A percentile compares a stretch with the other conserved stretches of the same genome.
These are phyloP conservation scores for Siphlonurus alternatus DNA, from an alignment of 2,888 invertebrate genomes.

Conservation along the genomic window DNA sequence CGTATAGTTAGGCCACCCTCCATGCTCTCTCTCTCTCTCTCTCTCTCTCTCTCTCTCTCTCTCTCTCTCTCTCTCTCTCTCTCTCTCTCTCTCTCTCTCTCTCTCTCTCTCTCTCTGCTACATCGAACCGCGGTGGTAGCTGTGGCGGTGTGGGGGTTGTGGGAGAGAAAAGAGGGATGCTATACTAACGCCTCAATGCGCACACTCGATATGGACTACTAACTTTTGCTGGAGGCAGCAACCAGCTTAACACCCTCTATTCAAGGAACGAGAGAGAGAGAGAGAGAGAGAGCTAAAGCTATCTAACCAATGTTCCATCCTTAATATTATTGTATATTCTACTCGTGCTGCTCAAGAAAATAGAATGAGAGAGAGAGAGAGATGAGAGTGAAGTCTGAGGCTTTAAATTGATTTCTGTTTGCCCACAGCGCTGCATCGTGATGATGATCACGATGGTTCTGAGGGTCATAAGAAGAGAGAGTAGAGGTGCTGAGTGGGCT, in stretches of 20 bases:
- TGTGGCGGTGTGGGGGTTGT: not conserved
- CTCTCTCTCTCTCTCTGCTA: not conserved
- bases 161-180: not conserved
- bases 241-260: not conserved
- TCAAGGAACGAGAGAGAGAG: not conserved
- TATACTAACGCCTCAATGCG: not conserved
- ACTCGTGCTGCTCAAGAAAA: not conserved
- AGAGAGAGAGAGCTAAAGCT: not conserved
- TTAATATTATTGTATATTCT: not conserved
- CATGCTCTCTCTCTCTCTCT: not conserved
- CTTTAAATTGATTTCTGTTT: slow-evolving; percentile 2
- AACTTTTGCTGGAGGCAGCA: not conserved
- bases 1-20: not conserved
- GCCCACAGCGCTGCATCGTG: not conserved
- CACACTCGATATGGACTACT: slow-evolving; percentile 3
- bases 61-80: not conserved
- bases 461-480: not conserved
- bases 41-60: too few species aligned
- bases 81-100: not conserved
- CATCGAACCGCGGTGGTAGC: not conserved
- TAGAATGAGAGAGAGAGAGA: not conserved
- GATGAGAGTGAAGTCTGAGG: not conserved
- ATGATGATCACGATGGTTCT: not conserved
- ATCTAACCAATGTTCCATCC: not conserved
- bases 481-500: not conserved